Evolutionary conservation across 2,113 vertebrate genomes (phyloP).

Genomic region (Rhizomys pruinosus): DNA sequence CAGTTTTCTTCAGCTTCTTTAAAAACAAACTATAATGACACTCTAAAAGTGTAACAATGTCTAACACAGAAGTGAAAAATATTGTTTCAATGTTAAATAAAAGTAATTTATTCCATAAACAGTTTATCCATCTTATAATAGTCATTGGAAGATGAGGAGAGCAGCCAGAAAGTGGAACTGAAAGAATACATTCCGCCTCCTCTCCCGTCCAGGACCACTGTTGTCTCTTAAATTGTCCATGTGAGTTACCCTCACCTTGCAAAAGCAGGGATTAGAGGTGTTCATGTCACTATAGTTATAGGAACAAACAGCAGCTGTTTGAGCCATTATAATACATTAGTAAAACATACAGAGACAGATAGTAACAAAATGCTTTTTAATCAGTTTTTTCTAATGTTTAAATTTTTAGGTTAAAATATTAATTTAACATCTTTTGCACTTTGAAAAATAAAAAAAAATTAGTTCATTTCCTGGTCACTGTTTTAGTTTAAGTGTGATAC

Average conservation of each 20-base stretch:
- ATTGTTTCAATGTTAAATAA: background rate
- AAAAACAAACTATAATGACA: background rate
- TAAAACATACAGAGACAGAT: background rate
- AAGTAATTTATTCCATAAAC: background rate
- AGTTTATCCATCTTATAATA: background rate
- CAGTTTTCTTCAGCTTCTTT: background rate
- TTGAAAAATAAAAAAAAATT: background rate
- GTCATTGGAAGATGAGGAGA: background rate
- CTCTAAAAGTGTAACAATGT: too few species aligned
- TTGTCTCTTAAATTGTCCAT: background rate
- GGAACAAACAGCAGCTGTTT: background rate
- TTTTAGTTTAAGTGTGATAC: background rate
- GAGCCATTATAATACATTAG: background rate
- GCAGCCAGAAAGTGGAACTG: too few species aligned
- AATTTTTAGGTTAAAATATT: background rate
- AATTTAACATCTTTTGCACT: background rate
- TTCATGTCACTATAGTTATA: background rate
- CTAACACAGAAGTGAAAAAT: background rate
- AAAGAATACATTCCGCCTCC: background rate
- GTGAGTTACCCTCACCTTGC: background rate
- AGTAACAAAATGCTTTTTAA: too few species aligned
- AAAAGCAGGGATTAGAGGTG: background rate
- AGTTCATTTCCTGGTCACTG: background rate
- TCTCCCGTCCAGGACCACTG: background rate
- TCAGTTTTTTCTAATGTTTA: too few species aligned